These are phyloP conservation scores for Tenodera sinensis DNA, from an alignment of 2,888 invertebrate species.

Conservation along the genomic window DNA sequence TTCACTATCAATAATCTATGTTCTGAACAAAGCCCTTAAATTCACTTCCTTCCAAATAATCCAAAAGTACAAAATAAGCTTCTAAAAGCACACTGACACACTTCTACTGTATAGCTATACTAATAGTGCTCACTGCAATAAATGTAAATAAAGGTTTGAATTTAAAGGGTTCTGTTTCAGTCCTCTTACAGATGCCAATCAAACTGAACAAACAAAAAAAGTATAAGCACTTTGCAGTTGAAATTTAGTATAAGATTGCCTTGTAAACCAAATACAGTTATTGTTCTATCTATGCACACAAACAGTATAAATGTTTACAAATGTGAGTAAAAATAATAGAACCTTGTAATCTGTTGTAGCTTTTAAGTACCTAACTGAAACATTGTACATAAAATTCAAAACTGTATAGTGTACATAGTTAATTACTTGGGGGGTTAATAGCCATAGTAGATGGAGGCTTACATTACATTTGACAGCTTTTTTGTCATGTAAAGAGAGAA, in stretches of 20 bases:
- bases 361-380: background rate
- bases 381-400: background rate
- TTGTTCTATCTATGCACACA: background rate
- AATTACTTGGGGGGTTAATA: background rate
- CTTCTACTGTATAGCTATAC: background rate
- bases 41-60: background rate
- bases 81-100: background rate
- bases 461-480: background rate
- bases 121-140: background rate
- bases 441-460: background rate
- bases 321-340: background rate
- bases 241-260: background rate
- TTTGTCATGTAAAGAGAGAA: background rate
- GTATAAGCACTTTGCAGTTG: background rate
- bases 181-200: background rate
- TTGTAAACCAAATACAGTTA: background rate
- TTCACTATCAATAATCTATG: too few species aligned
- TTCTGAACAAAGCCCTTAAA: background rate
- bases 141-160: background rate
- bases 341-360: background rate
- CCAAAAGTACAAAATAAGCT: background rate
- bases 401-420: background rate
- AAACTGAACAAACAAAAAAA: background rate
- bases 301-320: background rate
- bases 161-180: background rate